Percentiles rank a stretch among this genome's conserved stretches.
phyloP scores from a whole-genome alignment of 2,797 vertebrate genomes.

The Ctenochaetus hawaiiensis region DNA sequence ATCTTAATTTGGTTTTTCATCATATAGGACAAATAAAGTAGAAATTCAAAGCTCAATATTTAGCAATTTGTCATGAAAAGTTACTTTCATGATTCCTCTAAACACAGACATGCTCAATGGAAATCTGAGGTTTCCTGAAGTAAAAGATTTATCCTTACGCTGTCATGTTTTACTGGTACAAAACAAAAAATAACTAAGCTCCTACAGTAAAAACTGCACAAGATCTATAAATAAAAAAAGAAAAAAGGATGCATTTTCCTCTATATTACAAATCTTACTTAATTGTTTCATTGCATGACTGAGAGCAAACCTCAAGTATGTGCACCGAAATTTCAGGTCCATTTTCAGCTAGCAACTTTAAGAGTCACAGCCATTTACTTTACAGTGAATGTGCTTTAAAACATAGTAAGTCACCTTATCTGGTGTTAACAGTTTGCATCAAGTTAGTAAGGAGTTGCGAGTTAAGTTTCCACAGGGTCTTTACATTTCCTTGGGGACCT shows the following conservation, averaged over 20 bases:
- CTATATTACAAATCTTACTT: constrained; percentile 10
- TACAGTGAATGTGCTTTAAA: constrained; percentile 14
- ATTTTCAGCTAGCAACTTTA: background rate
- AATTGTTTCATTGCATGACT: constrained; percentile 23
- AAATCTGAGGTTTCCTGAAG: background rate
- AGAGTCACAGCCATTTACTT: background rate
- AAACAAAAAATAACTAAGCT: background rate
- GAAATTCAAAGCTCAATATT: background rate
- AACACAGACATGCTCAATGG: background rate
- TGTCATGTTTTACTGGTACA: background rate
- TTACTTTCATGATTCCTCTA: background rate
- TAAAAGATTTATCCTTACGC: background rate
- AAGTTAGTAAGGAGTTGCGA: constrained; percentile 45
- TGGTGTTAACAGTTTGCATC: constrained; percentile 37
- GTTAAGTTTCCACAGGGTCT: constrained; percentile 66
- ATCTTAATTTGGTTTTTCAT: background rate
- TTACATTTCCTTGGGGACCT: constrained; percentile 65
- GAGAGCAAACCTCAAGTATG: background rate
- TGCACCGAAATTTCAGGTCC: background rate
- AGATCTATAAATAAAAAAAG: background rate
- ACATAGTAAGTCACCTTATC: constrained; percentile 22
- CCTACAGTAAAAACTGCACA: background rate
- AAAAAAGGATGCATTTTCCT: background rate
- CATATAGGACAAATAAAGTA: background rate
- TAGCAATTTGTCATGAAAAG: background rate